Evolutionary conservation across 2,797 vertebrate species (phyloP).

Genomic region (Spheniscus humboldti): DNA sequence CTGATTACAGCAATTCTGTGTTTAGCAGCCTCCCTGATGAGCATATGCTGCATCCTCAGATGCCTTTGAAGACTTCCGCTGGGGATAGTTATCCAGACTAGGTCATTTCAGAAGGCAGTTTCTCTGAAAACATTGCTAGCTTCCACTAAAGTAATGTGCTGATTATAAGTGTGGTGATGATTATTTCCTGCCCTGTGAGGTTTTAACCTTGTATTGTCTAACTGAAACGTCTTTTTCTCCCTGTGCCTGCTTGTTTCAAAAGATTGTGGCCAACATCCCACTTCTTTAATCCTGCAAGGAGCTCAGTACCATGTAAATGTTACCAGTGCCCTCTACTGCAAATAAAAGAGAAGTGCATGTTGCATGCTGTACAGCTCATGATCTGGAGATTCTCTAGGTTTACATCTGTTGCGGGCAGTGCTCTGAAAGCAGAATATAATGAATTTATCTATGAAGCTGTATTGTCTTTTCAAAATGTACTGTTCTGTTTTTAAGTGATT

Average conservation of each 20-base stretch:
- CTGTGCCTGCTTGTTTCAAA: background rate
- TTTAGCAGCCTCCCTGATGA: background rate
- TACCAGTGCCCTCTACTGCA: background rate
- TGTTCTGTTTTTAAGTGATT: background rate
- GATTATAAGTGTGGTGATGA: background rate
- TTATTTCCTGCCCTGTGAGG: background rate
- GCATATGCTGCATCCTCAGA: background rate
- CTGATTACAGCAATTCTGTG: background rate
- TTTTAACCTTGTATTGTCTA: background rate
- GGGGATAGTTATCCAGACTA: background rate
- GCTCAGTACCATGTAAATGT: background rate
- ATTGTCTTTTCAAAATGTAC: background rate
- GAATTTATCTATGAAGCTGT: background rate
- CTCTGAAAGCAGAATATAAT: background rate
- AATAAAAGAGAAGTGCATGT: background rate
- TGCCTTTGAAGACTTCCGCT: background rate
- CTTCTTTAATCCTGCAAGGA: background rate
- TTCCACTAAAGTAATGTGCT: background rate
- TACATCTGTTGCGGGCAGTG: background rate
- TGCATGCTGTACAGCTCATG: background rate
- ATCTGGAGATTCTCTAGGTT: background rate
- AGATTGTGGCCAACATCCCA: background rate
- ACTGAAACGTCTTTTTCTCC: background rate
- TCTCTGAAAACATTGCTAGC: background rate
- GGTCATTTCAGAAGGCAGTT: background rate